Conservation (phyloP, 2,113 vertebrate genomes). For the Riparia riparia region DNA sequence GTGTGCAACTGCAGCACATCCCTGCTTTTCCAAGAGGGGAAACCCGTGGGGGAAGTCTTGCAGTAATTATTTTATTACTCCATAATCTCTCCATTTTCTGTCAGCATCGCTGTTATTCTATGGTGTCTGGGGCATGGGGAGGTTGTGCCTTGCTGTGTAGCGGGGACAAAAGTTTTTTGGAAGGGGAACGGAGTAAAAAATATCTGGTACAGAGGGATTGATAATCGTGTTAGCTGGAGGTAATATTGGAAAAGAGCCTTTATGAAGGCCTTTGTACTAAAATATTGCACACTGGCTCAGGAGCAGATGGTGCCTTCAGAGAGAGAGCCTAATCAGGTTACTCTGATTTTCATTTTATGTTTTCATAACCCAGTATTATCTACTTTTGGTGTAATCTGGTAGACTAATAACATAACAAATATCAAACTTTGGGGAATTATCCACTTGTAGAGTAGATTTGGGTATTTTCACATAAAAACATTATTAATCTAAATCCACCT, state of each 20-base stretch:
- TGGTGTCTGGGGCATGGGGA: not conserved
- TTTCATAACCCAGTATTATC: not conserved
- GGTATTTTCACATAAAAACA: not conserved
- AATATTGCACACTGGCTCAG: not conserved
- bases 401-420: not conserved
- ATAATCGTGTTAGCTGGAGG: not conserved
- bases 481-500: not conserved
- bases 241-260: constrained; percentile 32
- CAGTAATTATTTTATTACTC: not conserved
- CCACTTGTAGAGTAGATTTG: not conserved
- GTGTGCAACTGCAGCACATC: not conserved
- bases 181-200: not conserved
- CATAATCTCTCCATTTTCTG: not conserved
- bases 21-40: not conserved
- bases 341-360: constrained; percentile 10
- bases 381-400: constrained; percentile 23
- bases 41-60: not conserved
- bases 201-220: not conserved
- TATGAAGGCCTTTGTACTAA: not conserved
- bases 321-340: constrained; percentile 1
- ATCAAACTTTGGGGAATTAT: not conserved
- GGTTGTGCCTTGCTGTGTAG: not conserved
- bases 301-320: constrained; percentile 28
- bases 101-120: accelerated
- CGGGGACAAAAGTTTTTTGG: not conserved